Evolutionary conservation across 2,797 vertebrate species (phyloP).

Genomic region (Rhinoraja longicauda): DNA sequence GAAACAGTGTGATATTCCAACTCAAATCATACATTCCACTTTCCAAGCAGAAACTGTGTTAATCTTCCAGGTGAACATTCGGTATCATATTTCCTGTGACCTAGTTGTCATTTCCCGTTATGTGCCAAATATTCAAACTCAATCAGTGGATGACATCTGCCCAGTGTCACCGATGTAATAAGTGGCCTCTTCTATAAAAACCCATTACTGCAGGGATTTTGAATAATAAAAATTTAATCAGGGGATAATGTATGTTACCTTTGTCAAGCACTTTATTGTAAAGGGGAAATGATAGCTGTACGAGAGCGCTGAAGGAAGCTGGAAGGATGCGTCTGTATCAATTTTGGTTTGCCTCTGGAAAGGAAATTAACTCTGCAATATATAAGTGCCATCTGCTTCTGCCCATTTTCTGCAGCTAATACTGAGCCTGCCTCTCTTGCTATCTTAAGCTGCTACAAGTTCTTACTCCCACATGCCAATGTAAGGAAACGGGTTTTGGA

Average conservation of each 20-base stretch:
- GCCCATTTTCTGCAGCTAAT: not conserved
- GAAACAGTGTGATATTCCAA: not conserved
- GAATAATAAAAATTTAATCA: constrained; percentile 35
- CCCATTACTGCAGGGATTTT: constrained; percentile 32
- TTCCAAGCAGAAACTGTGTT: not conserved
- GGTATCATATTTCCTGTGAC: constrained; percentile 10
- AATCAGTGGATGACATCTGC: constrained; percentile 19
- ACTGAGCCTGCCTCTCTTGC: too few species aligned
- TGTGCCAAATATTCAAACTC: constrained; percentile 25
- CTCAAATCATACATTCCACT: not conserved
- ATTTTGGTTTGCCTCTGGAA: constrained; percentile 6
- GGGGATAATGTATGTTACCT: constrained; percentile 26
- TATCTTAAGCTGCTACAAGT: not conserved
- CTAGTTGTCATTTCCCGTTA: constrained; percentile 11
- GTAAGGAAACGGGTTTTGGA: not conserved
- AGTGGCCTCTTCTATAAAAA: constrained; percentile 28
- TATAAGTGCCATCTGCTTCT: not conserved
- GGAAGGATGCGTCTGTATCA: constrained; percentile 18
- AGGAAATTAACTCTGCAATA: not conserved
- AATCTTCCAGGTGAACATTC: not conserved
- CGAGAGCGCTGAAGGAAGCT: not conserved
- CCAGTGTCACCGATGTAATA: constrained; percentile 7
- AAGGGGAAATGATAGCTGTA: constrained; percentile 3
- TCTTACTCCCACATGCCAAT: not conserved
- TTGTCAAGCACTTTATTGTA: constrained; percentile 32